Percentiles rank a stretch among this genome's conserved stretches.
phyloP scores from a whole-genome alignment of 2,113 vertebrate genomes.

The Oreochromis spilurus region DNA sequence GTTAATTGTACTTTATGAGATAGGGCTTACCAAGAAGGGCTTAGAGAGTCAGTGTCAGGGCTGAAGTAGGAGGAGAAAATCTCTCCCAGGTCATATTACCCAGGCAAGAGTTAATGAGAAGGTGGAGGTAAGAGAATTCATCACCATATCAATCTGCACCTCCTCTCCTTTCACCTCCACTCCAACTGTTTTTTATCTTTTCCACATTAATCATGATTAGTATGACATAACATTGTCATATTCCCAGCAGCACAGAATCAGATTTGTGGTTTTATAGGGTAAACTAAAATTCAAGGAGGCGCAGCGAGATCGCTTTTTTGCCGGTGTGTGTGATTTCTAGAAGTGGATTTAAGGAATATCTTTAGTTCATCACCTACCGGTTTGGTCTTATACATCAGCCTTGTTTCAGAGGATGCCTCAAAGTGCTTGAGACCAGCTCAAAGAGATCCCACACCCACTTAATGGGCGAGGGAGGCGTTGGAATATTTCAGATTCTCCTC shows the following conservation, averaged over 20 bases:
- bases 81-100: conserved; percentile 72
- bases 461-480: conserved; percentile 26
- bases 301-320: not conserved
- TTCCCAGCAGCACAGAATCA: not conserved
- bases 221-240: conserved; percentile 25
- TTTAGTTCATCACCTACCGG: conserved; percentile 14
- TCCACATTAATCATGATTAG: conserved; percentile 41
- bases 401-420: conserved; percentile 11
- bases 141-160: conserved; percentile 67
- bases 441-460: conserved; percentile 44
- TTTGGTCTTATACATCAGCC: not conserved
- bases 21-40: conserved; percentile 58
- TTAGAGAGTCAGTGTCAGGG: conserved; percentile 63
- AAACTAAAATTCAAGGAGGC: not conserved
- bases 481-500: conserved; percentile 71
- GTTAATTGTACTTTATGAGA: conserved; percentile 79
- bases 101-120: conserved; percentile 73
- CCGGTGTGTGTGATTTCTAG: not conserved
- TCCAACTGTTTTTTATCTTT: conserved; percentile 40
- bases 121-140: conserved; percentile 72
- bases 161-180: conserved; percentile 51
- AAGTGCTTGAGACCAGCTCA: conserved; percentile 28
- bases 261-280: not conserved
- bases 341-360: not conserved
- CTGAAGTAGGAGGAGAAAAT: conserved; percentile 71